Conservation (phyloP, 2,797 vertebrate genomes). For the Borostomias antarcticus region DNA sequence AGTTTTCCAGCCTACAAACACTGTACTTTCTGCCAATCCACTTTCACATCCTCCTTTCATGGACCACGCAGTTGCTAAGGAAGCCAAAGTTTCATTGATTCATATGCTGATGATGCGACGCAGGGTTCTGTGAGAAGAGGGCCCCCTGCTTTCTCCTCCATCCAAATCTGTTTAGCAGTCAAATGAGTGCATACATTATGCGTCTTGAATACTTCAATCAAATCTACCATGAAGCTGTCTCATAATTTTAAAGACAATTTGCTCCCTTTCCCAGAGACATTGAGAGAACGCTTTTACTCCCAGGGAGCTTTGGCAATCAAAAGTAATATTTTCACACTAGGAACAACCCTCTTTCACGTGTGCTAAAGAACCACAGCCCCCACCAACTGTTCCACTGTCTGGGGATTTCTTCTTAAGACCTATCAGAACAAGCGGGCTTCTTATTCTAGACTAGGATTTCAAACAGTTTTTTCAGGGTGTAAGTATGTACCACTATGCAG, state of each 20-base stretch:
- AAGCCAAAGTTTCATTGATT: slow-evolving; percentile 47
- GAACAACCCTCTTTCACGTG: slow-evolving; percentile 41
- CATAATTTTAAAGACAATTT: not conserved
- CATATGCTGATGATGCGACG: slow-evolving; percentile 47
- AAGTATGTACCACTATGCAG: not conserved
- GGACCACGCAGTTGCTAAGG: slow-evolving; percentile 45
- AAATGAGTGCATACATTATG: not conserved
- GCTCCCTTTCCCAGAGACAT: not conserved
- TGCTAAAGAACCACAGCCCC: slow-evolving; percentile 14
- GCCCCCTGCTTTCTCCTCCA: slow-evolving; percentile 13
- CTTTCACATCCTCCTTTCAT: slow-evolving; percentile 34
- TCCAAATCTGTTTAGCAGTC: slow-evolving; percentile 8
- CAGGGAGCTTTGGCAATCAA: too few species aligned
- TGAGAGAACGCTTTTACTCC: not conserved
- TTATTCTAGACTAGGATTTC: slow-evolving; percentile 38
- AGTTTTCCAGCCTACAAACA: slow-evolving; percentile 27
- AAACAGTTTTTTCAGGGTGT: not conserved
- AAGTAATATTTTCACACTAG: too few species aligned
- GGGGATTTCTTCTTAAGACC: slow-evolving; percentile 54
- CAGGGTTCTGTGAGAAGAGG: slow-evolving; percentile 30
- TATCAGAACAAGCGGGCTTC: slow-evolving; percentile 35
- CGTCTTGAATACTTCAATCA: slow-evolving; percentile 15
- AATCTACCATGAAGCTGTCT: not conserved
- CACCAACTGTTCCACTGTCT: slow-evolving; percentile 28
- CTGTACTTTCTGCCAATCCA: slow-evolving; percentile 24